These are phyloP conservation scores for Elgaria multicarinata DNA, from an alignment of 2,113 vertebrate genomes.

Conservation along the genomic window DNA sequence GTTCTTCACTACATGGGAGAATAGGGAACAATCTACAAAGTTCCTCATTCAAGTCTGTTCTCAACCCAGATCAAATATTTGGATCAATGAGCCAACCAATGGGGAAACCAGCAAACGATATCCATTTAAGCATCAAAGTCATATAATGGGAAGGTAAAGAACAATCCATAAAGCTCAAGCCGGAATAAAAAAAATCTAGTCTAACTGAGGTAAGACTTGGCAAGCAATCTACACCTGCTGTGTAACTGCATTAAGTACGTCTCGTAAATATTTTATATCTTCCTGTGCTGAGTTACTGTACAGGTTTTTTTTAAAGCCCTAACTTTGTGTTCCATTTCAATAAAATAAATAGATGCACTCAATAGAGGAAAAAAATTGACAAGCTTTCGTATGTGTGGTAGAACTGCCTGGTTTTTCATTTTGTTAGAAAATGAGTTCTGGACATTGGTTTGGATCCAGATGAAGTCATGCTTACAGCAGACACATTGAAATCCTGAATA, in stretches of 20 bases:
- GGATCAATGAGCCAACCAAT: slow-evolving; percentile 2
- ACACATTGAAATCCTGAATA: neutral
- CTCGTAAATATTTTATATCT: slow-evolving; percentile 50
- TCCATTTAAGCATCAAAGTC: neutral
- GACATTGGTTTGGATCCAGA: neutral
- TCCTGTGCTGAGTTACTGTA: slow-evolving; percentile 44
- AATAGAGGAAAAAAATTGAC: neutral
- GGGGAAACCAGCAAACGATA: slow-evolving; percentile 23
- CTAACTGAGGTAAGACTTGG: slow-evolving; percentile 27
- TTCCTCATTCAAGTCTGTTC: neutral
- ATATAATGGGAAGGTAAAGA: neutral
- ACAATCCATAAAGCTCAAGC: slow-evolving; percentile 14
- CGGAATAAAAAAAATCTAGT: slow-evolving; percentile 43
- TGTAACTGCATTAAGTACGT: slow-evolving; percentile 19
- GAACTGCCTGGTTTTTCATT: neutral
- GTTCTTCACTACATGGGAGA: neutral
- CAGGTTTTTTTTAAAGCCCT: neutral
- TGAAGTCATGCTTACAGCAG: neutral
- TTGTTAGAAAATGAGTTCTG: slow-evolving; percentile 29
- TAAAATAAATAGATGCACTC: slow-evolving; percentile 14
- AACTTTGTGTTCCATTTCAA: slow-evolving; percentile 30
- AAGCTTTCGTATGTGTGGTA: neutral
- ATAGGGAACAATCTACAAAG: neutral
- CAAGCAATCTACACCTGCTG: slow-evolving; percentile 27
- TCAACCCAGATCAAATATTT: slow-evolving; percentile 28